Conservation (phyloP, 1,140 invertebrate species). For the Pseudomyrmex cubaensis region DNA sequence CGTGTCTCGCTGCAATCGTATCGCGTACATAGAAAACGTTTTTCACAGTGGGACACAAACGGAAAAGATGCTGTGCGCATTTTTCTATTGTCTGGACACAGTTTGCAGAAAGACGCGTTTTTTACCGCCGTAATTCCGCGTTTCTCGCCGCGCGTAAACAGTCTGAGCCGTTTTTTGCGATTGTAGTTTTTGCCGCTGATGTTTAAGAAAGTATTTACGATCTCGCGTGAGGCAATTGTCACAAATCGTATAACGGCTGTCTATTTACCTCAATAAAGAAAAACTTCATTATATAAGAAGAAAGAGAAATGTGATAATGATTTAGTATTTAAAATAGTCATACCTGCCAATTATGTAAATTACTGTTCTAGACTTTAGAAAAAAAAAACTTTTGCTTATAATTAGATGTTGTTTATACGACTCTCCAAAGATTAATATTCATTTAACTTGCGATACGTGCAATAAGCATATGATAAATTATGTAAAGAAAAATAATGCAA, state of each 20-base stretch:
- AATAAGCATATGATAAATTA: background rate
- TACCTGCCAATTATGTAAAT: too few relatives aligned
- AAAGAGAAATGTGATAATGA: too few relatives aligned
- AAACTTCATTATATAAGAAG: background rate
- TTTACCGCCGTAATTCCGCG: slow-evolving; percentile 48
- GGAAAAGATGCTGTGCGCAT: slow-evolving; percentile 4
- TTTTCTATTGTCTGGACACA: slow-evolving; percentile 30
- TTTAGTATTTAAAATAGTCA: too few relatives aligned
- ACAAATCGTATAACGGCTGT: slow-evolving; percentile 30
- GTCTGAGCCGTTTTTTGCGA: slow-evolving; percentile 25
- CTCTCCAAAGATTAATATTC: background rate
- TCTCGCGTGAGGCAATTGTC: slow-evolving; percentile 44
- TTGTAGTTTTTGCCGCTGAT: slow-evolving; percentile 26
- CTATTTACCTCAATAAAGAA: background rate
- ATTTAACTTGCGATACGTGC: background rate
- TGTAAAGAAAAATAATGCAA: background rate
- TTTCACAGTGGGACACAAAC: slow-evolving; percentile 16
- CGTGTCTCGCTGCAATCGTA: slow-evolving; percentile 24
- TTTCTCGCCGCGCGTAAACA: slow-evolving; percentile 44
- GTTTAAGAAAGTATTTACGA: slow-evolving; percentile 52
- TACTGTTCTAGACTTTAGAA: too few relatives aligned
- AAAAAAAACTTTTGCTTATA: too few relatives aligned
- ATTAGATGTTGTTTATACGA: background rate
- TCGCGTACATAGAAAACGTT: slow-evolving; percentile 26
- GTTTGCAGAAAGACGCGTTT: slow-evolving; percentile 32